phyloP scores from a whole-genome alignment of 2,797 vertebrate species.

The Micromesistius poutassou region DNA sequence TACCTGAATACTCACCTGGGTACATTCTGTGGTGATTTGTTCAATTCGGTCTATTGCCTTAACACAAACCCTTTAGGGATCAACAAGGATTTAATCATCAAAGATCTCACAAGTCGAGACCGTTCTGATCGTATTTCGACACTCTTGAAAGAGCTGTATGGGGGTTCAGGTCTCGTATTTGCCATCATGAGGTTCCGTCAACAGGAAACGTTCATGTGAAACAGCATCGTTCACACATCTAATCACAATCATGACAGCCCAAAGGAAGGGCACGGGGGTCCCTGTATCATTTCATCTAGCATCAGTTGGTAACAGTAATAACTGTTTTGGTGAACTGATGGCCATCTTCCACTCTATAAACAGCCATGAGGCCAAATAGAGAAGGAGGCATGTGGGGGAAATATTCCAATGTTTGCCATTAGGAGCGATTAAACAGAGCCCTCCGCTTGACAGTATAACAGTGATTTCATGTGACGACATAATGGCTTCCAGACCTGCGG shows the following conservation, averaged over 20 bases:
- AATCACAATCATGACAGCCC: background rate
- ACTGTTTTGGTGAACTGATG: background rate
- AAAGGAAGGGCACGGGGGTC: background rate
- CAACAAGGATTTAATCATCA: slow-evolving; percentile 31
- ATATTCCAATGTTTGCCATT: slow-evolving; percentile 29
- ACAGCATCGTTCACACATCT: background rate
- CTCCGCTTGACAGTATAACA: slow-evolving; percentile 29
- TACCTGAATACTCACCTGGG: background rate
- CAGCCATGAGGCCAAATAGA: slow-evolving; percentile 15
- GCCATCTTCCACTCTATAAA: background rate
- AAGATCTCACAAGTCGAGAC: background rate
- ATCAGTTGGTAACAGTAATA: background rate
- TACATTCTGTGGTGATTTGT: background rate
- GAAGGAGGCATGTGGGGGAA: slow-evolving; percentile 17
- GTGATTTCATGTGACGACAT: slow-evolving; percentile 29
- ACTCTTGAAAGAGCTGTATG: background rate
- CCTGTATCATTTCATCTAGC: background rate
- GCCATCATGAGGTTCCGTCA: background rate
- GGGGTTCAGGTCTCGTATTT: background rate
- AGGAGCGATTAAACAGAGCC: slow-evolving; percentile 20
- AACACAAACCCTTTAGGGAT: slow-evolving; percentile 14
- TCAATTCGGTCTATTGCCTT: background rate
- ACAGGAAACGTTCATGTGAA: background rate
- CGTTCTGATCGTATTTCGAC: background rate
- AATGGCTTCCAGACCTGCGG: slow-evolving; percentile 42